Percentiles rank a stretch among this genome's conserved stretches.
These are phyloP conservation scores for Acanthosepion esculentum DNA, from an alignment of 2,888 invertebrate genomes.

Conservation along the genomic window DNA sequence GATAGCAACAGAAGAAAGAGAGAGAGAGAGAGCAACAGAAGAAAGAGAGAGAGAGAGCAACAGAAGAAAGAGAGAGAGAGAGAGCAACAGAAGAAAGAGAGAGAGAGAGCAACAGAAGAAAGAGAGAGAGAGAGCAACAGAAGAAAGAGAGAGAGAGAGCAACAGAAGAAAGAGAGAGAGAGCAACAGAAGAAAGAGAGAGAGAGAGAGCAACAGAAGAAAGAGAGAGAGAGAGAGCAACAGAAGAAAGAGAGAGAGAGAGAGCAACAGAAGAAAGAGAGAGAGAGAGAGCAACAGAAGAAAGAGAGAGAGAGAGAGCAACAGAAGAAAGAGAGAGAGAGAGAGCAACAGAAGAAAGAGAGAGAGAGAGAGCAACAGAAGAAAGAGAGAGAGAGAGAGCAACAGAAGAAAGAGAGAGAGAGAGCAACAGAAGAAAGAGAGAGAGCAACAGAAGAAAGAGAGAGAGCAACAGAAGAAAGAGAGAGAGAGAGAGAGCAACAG, in stretches of 20 bases:
- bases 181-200: too few relatives aligned
- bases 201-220: too few relatives aligned
- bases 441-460: not conserved
- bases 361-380: too few relatives aligned
- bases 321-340: not conserved
- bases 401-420: not conserved
- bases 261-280: too few relatives aligned
- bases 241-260: too few relatives aligned
- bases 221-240: not conserved
- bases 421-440: not conserved
- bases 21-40: not conserved
- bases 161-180: not conserved
- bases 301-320: not conserved
- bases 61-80: not conserved
- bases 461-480: accelerated
- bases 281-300: too few relatives aligned
- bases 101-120: not conserved
- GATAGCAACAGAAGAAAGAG: not conserved
- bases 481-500: not conserved
- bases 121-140: not conserved
- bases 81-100: not conserved
- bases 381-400: not conserved
- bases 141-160: too few relatives aligned
- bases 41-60: not conserved
- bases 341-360: too few relatives aligned